phyloP scores from a whole-genome alignment of 2,113 vertebrate species.

The Echinops telfairi region DNA sequence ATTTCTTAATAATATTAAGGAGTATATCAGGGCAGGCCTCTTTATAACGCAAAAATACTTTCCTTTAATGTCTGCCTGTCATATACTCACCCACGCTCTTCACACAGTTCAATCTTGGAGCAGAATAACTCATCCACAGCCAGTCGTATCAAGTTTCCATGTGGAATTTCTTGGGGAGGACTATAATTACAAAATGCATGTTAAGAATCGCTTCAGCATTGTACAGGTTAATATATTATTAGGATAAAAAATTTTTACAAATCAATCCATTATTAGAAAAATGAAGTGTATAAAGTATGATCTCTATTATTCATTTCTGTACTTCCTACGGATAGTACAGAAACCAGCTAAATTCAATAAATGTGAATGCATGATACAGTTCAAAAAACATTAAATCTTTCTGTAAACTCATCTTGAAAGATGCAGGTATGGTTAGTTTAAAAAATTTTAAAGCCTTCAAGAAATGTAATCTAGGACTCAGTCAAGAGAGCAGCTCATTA shows the following conservation, averaged over 20 bases:
- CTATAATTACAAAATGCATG: slow-evolving; percentile 81
- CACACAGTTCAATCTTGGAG: slow-evolving; percentile 90
- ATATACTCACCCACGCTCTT: slow-evolving; percentile 89
- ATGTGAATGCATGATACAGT: slow-evolving; percentile 1
- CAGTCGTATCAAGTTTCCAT: slow-evolving; percentile 91
- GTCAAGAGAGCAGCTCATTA: not conserved
- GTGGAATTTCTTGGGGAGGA: slow-evolving; percentile 91
- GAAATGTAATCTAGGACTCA: not conserved
- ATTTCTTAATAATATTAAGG: slow-evolving; percentile 58
- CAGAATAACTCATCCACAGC: slow-evolving; percentile 93
- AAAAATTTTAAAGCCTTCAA: slow-evolving; percentile 25
- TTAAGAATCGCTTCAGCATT: slow-evolving; percentile 46
- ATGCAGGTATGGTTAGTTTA: slow-evolving; percentile 25
- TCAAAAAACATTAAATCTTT: slow-evolving; percentile 17
- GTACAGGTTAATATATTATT: slow-evolving; percentile 7
- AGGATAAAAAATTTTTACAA: not conserved
- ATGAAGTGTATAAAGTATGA: not conserved
- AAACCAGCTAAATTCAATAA: slow-evolving; percentile 46
- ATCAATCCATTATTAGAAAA: not conserved
- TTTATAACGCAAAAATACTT: slow-evolving; percentile 40
- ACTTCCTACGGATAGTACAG: not conserved
- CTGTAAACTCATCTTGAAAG: slow-evolving; percentile 22
- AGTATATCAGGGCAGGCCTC: not conserved
- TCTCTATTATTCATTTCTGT: slow-evolving; percentile 33
- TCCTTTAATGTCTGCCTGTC: slow-evolving; percentile 33